phyloP scores from a whole-genome alignment of 2,888 invertebrate species.

The Gisinianus flammeolus region DNA sequence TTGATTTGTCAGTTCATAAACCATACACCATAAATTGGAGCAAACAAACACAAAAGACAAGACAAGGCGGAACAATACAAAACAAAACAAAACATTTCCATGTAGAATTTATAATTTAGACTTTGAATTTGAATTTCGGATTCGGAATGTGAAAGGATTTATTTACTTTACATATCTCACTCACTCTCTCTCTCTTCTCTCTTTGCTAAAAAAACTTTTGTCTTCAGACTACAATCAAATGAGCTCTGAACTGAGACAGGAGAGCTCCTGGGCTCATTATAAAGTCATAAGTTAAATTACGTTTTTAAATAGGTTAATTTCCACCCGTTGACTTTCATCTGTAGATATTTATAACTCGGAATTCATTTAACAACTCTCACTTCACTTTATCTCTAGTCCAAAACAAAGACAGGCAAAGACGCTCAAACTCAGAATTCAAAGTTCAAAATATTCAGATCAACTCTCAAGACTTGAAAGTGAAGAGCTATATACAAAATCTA shows the following conservation, averaged over 20 bases:
- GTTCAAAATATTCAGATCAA: too few species aligned
- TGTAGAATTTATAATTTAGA: not conserved
- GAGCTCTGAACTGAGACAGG: not conserved
- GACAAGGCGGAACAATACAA: too few species aligned
- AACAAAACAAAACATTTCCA: too few species aligned
- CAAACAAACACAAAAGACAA: too few species aligned
- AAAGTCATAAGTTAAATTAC: slow-evolving; percentile 16
- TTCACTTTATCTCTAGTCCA: too few species aligned
- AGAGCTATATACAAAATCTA: too few species aligned
- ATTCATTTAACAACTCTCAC: too few species aligned
- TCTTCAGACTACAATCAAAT: not conserved
- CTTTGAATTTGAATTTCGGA: not conserved
- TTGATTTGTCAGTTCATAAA: not conserved
- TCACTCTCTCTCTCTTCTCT: not conserved
- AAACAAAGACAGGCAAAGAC: too few species aligned
- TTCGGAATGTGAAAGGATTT: not conserved
- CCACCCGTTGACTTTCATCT: not conserved
- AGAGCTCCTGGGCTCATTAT: not conserved
- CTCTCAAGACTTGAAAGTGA: too few species aligned
- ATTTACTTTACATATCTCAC: not conserved
- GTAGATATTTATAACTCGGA: too few species aligned
- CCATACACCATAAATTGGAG: not conserved
- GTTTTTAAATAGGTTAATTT: slow-evolving; percentile 7
- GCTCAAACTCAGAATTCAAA: too few species aligned
- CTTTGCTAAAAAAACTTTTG: not conserved